These are phyloP conservation scores for Montipora capitata DNA, from an alignment of 92 coral and sea anemone species.

Conservation along the genomic window DNA sequence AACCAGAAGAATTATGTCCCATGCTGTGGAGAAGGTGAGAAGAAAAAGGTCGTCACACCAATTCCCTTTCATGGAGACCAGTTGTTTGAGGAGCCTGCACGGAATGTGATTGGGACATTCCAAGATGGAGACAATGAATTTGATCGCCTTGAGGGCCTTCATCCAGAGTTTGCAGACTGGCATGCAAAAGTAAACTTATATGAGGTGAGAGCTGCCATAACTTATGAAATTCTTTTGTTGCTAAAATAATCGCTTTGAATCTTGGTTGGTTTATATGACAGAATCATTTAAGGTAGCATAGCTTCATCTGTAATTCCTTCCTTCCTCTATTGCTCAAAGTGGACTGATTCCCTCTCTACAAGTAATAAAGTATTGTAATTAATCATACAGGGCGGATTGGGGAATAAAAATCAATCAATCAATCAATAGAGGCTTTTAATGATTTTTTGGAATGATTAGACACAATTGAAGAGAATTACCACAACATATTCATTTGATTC, in stretches of 20 bases:
- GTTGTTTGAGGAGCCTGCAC: conserved; percentile 37
- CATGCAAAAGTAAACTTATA: conserved; percentile 38
- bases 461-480: background rate
- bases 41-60: background rate
- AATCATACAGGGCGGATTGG: too few species aligned
- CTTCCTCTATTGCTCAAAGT: too few species aligned
- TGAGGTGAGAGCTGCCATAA: background rate
- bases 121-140: conserved; percentile 25
- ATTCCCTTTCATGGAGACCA: conserved; percentile 41
- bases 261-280: background rate
- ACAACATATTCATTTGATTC: background rate
- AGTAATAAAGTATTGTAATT: too few species aligned
- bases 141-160: conserved; percentile 33
- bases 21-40: background rate
- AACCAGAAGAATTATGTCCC: conserved; percentile 71
- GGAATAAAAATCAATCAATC: too few species aligned
- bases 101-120: conserved; percentile 38
- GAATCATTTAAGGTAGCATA: too few species aligned
- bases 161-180: conserved; percentile 48
- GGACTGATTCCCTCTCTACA: too few species aligned
- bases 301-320: too few species aligned
- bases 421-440: background rate
- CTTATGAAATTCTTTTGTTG: background rate
- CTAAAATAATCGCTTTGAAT: background rate
- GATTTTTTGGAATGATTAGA: background rate